Base-by-base conservation (phyloP, 1,140 invertebrate genomes). In the Ips nitidus region DNA sequence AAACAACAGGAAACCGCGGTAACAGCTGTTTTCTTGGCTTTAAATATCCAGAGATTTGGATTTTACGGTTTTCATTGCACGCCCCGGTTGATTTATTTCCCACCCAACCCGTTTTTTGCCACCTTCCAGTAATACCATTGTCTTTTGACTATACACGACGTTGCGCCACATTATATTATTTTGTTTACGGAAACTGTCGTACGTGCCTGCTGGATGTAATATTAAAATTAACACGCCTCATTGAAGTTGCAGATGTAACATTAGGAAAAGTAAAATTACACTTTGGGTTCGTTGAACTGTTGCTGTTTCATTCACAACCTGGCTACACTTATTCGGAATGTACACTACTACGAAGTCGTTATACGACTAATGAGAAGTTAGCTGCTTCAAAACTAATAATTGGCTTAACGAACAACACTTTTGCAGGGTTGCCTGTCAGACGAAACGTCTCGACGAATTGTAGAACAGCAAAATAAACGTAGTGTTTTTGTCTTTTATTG, bases 351-450 rank as follows among this genome's bases (percentile, higher is more conserved):
- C 22, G 22, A 22, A 22, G 22, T 22, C 22, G 22, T 22, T 22
- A 22, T 22, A 22, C 22, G 70, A 73, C 70, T 73, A 73, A 67
- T 61, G 52, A 64, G 58, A 73, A 73, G 68, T 70, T 66, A 60
- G 60, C 65, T 64, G 53, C 60, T 52, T 63, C 72, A 71, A 70
- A 73, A 73, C 72, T 73, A 73, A 73, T 73, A 73, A 73, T 70
- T 73, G 72, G 65, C 69, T 68, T 73, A 73, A 73, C 70, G 64
- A 68, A 70, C 69, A 60, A 60, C 60, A 68, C 52, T 73, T 58
- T 62, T 41, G 22, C 22, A 63, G 56, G 69, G 63, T 52, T 62
- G 63, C 63, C 65, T 65, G 68, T 73, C 57, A 50, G 47, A 50
- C 22, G 57, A 63, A 63, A 69, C 56, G 58, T 68, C 47, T 22